Evolutionary conservation across 2,888 invertebrate species (phyloP), one percentile per base, ranked within the genome.

Genomic region (Pristionchus mayeri): DNA sequence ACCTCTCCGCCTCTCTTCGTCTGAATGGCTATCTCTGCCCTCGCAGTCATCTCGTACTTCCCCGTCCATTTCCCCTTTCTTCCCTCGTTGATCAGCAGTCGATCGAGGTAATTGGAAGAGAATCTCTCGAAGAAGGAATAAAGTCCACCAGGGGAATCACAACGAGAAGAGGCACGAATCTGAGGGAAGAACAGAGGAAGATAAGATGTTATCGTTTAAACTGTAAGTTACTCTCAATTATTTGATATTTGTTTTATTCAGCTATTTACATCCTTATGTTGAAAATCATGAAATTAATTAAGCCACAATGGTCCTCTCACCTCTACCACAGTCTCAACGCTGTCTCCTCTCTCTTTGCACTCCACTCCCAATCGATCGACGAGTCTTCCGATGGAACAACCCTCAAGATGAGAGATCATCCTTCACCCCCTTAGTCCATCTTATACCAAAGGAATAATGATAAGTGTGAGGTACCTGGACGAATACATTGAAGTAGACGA

Each of bases 401-500:
- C 98, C 95, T 95, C n/a, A n/a, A n/a, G n/a, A n/a, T n/a, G n/a
- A n/a, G n/a, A n/a, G n/a, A n/a, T n/a, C n/a, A n/a, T n/a, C n/a
- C n/a, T n/a, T n/a, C n/a, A n/a, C n/a, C n/a, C n/a, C n/a, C n/a
- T n/a, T n/a, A n/a, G n/a, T n/a, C n/a, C n/a, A n/a, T n/a, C n/a
- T n/a, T n/a, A n/a, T n/a, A n/a, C n/a, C n/a, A n/a, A n/a, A n/a
- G n/a, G 24, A 6, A 57, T 67, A 27, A 6, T 27, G 27, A 34
- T 7, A 67, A n/a, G 30, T 76, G 48, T 37, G 11, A 44, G 57
- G 24, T n/a, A 95, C 95, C 95, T 98, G 98, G 91, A 98, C 95
- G 94, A 98, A 98, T 21, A 98, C 98, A 1, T 98, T 99, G 94
- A 98, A 98, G 94, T 98, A 97, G 91, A 99, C 96, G 89, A 99